Evolutionary conservation across 2,888 invertebrate species (phyloP), one percentile per base, ranked within the genome.

Genomic region (Seira sanloemensis): DNA sequence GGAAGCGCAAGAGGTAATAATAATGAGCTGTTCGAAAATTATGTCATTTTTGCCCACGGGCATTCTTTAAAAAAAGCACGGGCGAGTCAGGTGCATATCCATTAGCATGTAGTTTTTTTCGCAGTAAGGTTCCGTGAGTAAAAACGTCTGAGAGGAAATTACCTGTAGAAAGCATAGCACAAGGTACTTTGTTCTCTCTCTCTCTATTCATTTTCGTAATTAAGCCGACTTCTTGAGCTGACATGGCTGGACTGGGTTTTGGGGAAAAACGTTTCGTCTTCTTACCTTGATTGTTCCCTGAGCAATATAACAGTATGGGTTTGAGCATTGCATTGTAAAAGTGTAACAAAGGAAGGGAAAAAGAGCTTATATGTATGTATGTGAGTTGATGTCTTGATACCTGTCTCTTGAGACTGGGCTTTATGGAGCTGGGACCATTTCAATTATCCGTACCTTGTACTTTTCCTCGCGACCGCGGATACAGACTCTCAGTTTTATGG

Each of bases 251-350:
- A 23, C 62, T 62, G 62, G 62, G 21, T 12, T 50, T 50, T 50
- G 12, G 1, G 62, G 21, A 62, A 62, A 62, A 62, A 62, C 62
- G 62, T 62, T 58, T 58, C 16, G 58, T 18, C 7, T 58, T 62
- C 62, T 21, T 62, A n/a, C n/a, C n/a, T n/a, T n/a, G n/a, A n/a
- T n/a, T 62, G 21, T 62, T 62, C 62, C 62, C 62, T n/a, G 23
- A 62, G 62, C 62, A 9, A 62, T 62, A 62, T 62, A 62, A 62
- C 62, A 62, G 62, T 62, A 62, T 62, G 62, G 62, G 62, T n/a
- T 62, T 62, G 23, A 62, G 62, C 62, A 50, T n/a, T 18, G 50
- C 16, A 50, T 50, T 62, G 62, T 62, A 62, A 62, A 62, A 62
- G 7, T 62, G 62, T 62, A 62, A 62, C 62, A 62, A 62, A 62